phyloP scores from a whole-genome alignment of 2,888 invertebrate genomes.

The Oligia latruncula region DNA sequence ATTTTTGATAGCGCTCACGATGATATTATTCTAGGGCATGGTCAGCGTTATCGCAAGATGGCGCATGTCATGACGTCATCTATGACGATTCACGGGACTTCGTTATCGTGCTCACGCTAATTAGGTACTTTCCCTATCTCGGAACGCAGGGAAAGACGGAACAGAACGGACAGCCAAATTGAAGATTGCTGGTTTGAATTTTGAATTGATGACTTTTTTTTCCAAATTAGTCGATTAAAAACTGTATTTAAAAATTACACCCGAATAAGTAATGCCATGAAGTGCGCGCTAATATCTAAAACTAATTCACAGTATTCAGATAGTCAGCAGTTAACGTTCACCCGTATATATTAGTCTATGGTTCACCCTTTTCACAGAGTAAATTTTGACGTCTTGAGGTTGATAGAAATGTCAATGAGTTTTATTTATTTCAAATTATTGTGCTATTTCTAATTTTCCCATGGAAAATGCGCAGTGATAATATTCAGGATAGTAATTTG shows the following conservation, averaged over 20 bases:
- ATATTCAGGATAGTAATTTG: slow-evolving; percentile 9
- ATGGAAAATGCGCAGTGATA: slow-evolving; percentile 22
- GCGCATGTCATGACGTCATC: too few species aligned
- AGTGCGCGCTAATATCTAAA: background rate
- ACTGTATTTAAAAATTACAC: background rate
- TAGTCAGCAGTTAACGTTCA: background rate
- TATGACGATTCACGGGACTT: too few species aligned
- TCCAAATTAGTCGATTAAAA: slow-evolving; percentile 4
- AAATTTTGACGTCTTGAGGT: slow-evolving; percentile 34
- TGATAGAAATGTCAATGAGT: slow-evolving; percentile 44
- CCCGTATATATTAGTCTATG: too few species aligned
- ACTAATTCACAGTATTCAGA: background rate
- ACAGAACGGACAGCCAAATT: too few species aligned
- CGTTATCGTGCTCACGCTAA: too few species aligned
- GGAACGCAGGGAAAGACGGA: too few species aligned
- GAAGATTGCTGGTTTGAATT: background rate
- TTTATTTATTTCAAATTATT: slow-evolving; percentile 48
- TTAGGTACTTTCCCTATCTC: too few species aligned
- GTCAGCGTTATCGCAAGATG: too few species aligned
- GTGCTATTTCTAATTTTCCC: slow-evolving; percentile 9
- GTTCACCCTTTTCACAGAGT: background rate
- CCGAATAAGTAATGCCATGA: background rate
- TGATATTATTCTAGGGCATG: too few species aligned
- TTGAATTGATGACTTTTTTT: background rate
- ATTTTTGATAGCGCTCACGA: too few species aligned